phyloP scores from a whole-genome alignment of 2,113 vertebrate species.

The Toxotes jaculatrix region DNA sequence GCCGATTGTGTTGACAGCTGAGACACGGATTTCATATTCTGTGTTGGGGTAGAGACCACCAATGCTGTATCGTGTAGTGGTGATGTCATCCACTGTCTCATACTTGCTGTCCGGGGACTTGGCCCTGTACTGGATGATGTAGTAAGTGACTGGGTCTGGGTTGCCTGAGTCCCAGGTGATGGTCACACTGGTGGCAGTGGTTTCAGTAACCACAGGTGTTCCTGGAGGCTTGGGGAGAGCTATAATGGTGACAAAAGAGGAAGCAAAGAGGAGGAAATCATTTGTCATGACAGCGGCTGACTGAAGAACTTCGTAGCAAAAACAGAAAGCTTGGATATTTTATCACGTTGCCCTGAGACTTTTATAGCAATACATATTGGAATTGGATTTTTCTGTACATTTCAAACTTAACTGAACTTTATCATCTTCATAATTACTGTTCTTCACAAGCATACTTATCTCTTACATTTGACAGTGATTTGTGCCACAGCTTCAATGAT shows the following conservation, averaged over 20 bases:
- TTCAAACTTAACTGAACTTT: neutral
- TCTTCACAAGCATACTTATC: conserved; percentile 27
- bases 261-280: neutral
- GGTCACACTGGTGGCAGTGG: conserved; percentile 97
- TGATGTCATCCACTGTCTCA: conserved; percentile 96
- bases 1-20: conserved; percentile 96
- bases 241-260: conserved; percentile 71
- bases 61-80: conserved; percentile 98
- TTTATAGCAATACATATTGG: neutral
- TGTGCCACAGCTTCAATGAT: conserved; percentile 97
- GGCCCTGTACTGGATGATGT: conserved; percentile 96
- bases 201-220: conserved; percentile 94
- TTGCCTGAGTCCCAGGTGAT: conserved; percentile 99
- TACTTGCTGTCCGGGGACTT: conserved; percentile 95
- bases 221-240: conserved; percentile 97
- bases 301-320: neutral
- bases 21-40: conserved; percentile 97
- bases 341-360: neutral
- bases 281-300: neutral
- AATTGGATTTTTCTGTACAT: neutral
- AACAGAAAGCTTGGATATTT: neutral
- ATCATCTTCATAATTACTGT: neutral
- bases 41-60: conserved; percentile 98
- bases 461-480: conserved; percentile 92
- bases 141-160: conserved; percentile 95